Evolutionary conservation across 2,888 invertebrate species (phyloP).

Genomic region (Diarsia rubi): DNA sequence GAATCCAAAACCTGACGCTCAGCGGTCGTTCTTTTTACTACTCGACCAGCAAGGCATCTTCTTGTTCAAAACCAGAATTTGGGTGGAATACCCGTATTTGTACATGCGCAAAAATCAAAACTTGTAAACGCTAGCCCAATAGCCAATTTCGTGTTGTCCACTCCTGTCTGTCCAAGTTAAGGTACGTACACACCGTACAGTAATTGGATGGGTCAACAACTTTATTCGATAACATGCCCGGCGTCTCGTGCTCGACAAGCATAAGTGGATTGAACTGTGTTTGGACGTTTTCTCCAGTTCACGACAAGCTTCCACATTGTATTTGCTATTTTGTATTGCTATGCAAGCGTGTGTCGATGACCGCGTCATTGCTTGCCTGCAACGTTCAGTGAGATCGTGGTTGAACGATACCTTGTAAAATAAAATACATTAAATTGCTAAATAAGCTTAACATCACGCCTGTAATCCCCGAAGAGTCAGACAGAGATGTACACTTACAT

Average conservation of each 20-base stretch:
- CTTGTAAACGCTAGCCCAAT: not conserved
- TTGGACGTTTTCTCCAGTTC: slow-evolving; percentile 24
- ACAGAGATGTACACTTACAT: too few relatives aligned
- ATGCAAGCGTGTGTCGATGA: slow-evolving; percentile 20
- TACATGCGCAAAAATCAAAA: not conserved
- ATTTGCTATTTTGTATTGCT: slow-evolving; percentile 30
- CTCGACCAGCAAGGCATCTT: not conserved
- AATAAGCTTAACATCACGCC: too few relatives aligned
- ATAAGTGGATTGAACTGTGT: slow-evolving; percentile 52
- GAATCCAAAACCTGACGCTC: not conserved
- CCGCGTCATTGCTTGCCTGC: not conserved
- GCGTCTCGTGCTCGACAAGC: slow-evolving; percentile 24
- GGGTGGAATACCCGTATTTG: too few relatives aligned
- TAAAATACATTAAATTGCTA: not conserved
- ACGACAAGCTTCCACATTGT: slow-evolving; percentile 7
- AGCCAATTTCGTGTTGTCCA: slow-evolving; percentile 9
- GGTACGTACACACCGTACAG: slow-evolving; percentile 28
- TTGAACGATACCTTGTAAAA: not conserved
- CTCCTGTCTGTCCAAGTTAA: slow-evolving; percentile 32
- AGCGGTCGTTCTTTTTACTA: not conserved
- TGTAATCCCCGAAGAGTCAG: too few relatives aligned
- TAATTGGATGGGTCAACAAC: slow-evolving; percentile 58
- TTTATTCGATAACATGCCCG: slow-evolving; percentile 55
- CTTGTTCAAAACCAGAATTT: too few relatives aligned
- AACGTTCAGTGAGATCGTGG: not conserved